phyloP scores from a whole-genome alignment of 1,140 invertebrate species.

The Tenebrio molitor region DNA sequence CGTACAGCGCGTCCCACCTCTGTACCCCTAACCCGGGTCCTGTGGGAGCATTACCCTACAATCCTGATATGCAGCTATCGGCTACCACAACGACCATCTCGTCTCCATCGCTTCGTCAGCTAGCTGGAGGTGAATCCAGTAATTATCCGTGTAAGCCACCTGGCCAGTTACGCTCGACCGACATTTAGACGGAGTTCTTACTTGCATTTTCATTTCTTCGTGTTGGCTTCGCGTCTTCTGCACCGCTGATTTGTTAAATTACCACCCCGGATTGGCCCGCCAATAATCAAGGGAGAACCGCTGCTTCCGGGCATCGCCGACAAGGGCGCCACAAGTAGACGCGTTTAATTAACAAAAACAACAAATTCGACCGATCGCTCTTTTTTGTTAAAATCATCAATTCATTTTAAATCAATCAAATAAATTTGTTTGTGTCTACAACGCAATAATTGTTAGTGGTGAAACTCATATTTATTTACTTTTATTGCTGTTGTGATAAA shows the following conservation, averaged over 20 bases:
- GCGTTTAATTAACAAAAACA: no score
- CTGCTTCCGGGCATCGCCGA: no score
- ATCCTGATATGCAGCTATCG: slow-evolving; percentile 51
- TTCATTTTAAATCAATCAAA: no score
- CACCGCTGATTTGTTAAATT: no score
- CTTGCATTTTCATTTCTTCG: slow-evolving; percentile 51
- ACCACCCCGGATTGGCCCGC: no score
- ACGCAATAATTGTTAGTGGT: slow-evolving; percentile 21
- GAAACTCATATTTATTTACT: slow-evolving; percentile 29
- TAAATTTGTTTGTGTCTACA: not conserved
- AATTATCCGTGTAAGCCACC: slow-evolving; percentile 53
- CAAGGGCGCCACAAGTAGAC: no score
- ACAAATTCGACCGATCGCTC: no score
- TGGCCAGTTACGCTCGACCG: slow-evolving; percentile 52
- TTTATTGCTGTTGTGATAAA: slow-evolving; percentile 21
- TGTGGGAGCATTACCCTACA: slow-evolving; percentile 56
- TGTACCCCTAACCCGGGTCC: slow-evolving; percentile 42
- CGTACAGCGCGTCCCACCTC: slow-evolving; percentile 23
- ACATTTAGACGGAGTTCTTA: slow-evolving; percentile 42
- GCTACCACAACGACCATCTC: slow-evolving; percentile 48
- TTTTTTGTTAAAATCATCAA: no score
- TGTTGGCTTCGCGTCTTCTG: not conserved
- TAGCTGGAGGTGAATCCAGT: slow-evolving; percentile 46
- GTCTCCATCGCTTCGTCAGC: slow-evolving; percentile 27
- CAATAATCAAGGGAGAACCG: no score